Evolutionary conservation across 2,888 invertebrate species (phyloP), one percentile per base, ranked within the genome.

Genomic region (Acrocyrtus sp.): DNA sequence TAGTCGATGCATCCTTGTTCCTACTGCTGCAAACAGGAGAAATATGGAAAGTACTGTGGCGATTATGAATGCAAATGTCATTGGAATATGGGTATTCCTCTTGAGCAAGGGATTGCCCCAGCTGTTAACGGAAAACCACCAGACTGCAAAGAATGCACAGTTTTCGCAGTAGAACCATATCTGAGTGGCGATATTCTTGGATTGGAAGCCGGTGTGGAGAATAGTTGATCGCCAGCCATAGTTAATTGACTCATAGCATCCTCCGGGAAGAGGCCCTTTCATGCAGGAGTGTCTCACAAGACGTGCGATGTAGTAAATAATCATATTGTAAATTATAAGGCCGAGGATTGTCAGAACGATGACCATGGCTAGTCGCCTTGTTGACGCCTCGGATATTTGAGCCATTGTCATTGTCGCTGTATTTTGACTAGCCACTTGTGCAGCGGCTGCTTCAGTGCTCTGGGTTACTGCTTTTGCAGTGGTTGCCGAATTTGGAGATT

Each of bases 211-310:
- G 15, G 74, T 76, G 43, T 78, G 75, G 0, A 80, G 61, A 5
- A 80, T 76, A 6, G 78, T 76, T 39, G 77, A 67, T 45, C 78
- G 48, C 80, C 80, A 80, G 12, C 77, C 80, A 56, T 78, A 79
- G 56, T 74, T 79, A 24, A 80, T 72, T 15, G 80, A 69, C 45
- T 79, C 77, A 47, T 79, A 77, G 41, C 78, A 80, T 50, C 78
- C 76, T 60, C 78, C 77, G 3, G 80, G 79, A 19, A 76, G 67
- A 21, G 66, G 74, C 22, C 75, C 47, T 0, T 60, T 51, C 41
- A 78, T 57, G 19, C 60, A 29, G 4, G 57, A 24, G 39, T 74
- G 63, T 57, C 76, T 73, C 21, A 78, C 22, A 1, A 69, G 34
- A 5, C 78, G 72, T 6, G 69, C 74, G n/a, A 79, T 47, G 34